Conservation (phyloP, 2,888 invertebrate genomes). For the Melinopterus prodromus region DNA sequence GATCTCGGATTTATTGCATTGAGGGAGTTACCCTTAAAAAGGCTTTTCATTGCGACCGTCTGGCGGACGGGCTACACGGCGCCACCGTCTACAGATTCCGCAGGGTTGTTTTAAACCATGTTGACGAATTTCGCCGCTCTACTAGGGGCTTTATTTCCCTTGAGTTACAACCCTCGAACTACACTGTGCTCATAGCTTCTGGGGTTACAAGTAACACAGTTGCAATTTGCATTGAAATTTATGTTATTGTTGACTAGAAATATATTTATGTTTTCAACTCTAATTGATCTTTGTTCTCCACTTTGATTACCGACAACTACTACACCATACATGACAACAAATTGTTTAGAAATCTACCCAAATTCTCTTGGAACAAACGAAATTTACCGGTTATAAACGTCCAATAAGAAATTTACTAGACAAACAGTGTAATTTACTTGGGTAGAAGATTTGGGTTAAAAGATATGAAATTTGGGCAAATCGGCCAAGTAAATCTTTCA, state of each 20-base stretch:
- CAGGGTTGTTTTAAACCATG: constrained; percentile 42
- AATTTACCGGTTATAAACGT: too few relatives aligned
- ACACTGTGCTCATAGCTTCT: constrained; percentile 49
- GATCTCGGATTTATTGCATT: constrained; percentile 19
- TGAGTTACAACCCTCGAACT: constrained; percentile 47
- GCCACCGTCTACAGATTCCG: not conserved
- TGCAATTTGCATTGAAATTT: constrained; percentile 55
- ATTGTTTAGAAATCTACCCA: not conserved
- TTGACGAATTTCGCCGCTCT: constrained; percentile 45
- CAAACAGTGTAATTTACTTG: too few relatives aligned
- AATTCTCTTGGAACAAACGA: not conserved
- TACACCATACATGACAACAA: not conserved
- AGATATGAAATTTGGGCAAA: too few relatives aligned
- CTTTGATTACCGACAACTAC: not conserved
- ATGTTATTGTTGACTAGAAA: constrained; percentile 54
- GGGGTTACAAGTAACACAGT: constrained; percentile 49
- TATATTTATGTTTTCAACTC: constrained; percentile 46
- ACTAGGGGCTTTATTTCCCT: constrained; percentile 44
- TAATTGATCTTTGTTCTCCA: constrained; percentile 24
- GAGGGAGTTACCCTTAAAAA: constrained; percentile 15
- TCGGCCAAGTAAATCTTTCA: too few relatives aligned
- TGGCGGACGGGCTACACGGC: not conserved
- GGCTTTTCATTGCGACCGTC: constrained; percentile 16
- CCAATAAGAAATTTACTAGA: too few relatives aligned
- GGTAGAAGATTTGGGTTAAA: too few relatives aligned